Base-by-base conservation (phyloP, 1,140 invertebrate genomes). In the Trichoplusia ni region DNA sequence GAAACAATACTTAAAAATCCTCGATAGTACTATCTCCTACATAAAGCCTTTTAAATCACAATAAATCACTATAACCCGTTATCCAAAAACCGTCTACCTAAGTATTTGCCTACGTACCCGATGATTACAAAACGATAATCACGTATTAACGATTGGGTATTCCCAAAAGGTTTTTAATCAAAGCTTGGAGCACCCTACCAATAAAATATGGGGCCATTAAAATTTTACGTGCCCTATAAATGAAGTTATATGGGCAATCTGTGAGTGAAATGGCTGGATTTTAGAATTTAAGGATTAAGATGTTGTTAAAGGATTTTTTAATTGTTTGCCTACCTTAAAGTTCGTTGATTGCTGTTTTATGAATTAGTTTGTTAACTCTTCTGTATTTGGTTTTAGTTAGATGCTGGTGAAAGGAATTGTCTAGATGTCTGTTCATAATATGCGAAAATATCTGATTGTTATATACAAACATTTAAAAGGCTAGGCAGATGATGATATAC, bases 151-250 rank as follows among this genome's bases (percentile, higher is more conserved):
- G 59, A 63, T 68, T 51, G 64, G 42, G 27, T 59, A 54, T 46
- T 27, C 47, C 31, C 54, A 23, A 51, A 53, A 66, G 59, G 51
- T 66, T 71, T 62, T 60, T 67, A 66, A 67, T 63, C 64, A 63
- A 63, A 46, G 54, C 38, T 14, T 21, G 19, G 25, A 44, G 21
- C 25, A 25, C 18, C 27, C 33, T 35, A 21, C 60, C 61, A 71
- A 61, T 71, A 67, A 71, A 71, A 71, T 71, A 71, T 71, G 61
- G 62, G 60, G 14, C 49, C 56, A 71, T 67, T 67, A 67, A 67
- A 71, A 62, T 71, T 71, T 71, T 67, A 71, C 61, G 69, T 71
- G 64, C 69, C 38, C 58, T 42, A 21, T 64, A 64, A 64, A 58
- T 25, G 8, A 35, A 49, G 51, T 65, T 51, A 54, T 46, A 25